These are phyloP conservation scores for Strigops habroptila DNA, from an alignment of 2,113 vertebrate genomes.

Conservation along the genomic window DNA sequence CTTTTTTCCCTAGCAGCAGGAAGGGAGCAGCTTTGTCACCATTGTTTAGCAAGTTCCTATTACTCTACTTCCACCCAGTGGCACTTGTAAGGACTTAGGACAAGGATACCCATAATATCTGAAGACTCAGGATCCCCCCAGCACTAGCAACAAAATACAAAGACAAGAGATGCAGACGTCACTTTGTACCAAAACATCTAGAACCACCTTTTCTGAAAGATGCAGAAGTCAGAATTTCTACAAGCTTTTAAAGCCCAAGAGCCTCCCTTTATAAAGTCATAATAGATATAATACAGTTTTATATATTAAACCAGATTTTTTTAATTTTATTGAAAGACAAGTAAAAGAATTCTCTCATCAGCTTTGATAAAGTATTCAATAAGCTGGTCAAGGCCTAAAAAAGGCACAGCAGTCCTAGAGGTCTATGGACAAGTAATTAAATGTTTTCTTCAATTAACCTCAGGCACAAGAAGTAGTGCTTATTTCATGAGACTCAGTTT, in stretches of 20 bases:
- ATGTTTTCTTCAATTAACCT: background rate
- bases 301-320: background rate
- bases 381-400: background rate
- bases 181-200: background rate
- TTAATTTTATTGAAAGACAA: background rate
- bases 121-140: background rate
- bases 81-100: background rate
- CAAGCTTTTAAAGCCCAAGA: background rate
- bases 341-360: background rate
- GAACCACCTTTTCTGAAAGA: background rate
- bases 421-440: background rate
- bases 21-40: background rate
- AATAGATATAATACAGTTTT: background rate
- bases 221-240: background rate
- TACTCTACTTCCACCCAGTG: background rate
- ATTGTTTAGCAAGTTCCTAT: background rate
- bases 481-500: background rate
- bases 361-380: background rate
- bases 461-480: background rate
- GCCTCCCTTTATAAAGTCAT: background rate
- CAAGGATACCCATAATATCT: background rate
- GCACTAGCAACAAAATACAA: background rate
- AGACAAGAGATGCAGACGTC: background rate
- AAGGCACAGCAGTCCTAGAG: background rate
- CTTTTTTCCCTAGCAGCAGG: background rate